Evolutionary conservation across 2,888 invertebrate species (phyloP), one percentile per base, ranked within the genome.

Genomic region (Alloplasta piceator): DNA sequence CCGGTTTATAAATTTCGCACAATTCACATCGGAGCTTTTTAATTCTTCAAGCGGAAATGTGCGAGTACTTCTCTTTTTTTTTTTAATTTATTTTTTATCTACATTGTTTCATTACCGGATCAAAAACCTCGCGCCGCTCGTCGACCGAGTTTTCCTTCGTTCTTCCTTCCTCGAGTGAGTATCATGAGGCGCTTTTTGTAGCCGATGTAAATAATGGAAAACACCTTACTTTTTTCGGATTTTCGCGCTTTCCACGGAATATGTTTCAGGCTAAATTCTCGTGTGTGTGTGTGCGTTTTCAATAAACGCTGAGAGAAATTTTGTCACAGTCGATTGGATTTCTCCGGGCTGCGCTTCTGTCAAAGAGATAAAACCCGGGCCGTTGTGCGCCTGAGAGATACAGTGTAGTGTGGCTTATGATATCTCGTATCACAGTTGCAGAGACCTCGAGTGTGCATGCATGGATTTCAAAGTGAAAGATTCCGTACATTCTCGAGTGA

Each of bases 401-500:
- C 26, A 9, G 56, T 48, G 56, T 6, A 67, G 66, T 67, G 81
- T 63, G 70, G 60, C 78, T 74, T 75, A 78, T 78, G 74, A 74
- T 78, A 71, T 74, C 78, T 81, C 78, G 71, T 78, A 74, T 81
- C 66, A 56, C 68, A 61, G 79, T 52, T 58, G 41, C 63, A 41
- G 58, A 74, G 67, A 63, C 39, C 14, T 12, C 61, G 50, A 64
- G 77, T 38, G 68, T n/a, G 55, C 77, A 71, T 77, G 77, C 76
- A 77, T 81, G 74, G 70, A 81, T 81, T 78, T 74, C 78, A 75
- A 78, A 81, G 81, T 81, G 82, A 85, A 85, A 84, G 82, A 84
- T 85, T 78, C 82, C 82, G 83, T 83, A 83, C 83, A 83, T 85
- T 82, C 76, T 75, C 74, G 83, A 82, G 85, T 83, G 80, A 60